A percentile compares a stretch with the other conserved stretches of the same genome.
Evolutionary conservation across 2,113 vertebrate species (phyloP).

Genomic region (Myrmecophaga tridactyla): DNA sequence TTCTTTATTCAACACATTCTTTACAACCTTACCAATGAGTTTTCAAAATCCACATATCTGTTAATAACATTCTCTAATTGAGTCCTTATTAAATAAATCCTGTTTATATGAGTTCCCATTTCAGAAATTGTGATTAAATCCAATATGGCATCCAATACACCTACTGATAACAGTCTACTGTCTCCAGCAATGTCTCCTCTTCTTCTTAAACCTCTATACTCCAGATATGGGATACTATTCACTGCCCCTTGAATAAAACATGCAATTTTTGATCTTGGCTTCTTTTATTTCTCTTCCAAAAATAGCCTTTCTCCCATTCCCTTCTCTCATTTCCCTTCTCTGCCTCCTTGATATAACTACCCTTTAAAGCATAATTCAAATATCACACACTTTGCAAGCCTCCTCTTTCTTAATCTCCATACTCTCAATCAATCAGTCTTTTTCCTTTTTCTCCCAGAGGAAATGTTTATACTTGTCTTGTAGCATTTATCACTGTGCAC

Average conservation of each 20-base stretch:
- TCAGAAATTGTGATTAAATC: conserved; percentile 40
- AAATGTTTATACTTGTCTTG: not conserved
- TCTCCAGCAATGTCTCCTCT: not conserved
- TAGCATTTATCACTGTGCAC: not conserved
- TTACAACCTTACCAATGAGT: not conserved
- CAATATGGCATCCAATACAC: not conserved
- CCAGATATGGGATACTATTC: not conserved
- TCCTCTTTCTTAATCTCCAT: not conserved
- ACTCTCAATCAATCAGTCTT: conserved; percentile 23
- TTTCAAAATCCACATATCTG: not conserved
- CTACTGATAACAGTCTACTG: not conserved
- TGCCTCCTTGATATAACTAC: not conserved
- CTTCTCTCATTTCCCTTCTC: conserved; percentile 17
- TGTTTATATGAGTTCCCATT: not conserved
- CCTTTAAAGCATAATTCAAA: conserved; percentile 10
- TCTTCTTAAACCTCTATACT: not conserved
- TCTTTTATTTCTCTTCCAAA: conserved; percentile 13
- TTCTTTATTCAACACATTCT: not conserved
- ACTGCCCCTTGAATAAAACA: conserved; percentile 54
- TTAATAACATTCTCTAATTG: not conserved
- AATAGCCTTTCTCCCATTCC: not conserved
- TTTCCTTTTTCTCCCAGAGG: not conserved
- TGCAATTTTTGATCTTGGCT: conserved; percentile 36
- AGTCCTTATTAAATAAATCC: not conserved
- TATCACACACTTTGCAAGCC: not conserved